Base-by-base conservation (phyloP, 1,140 invertebrate genomes). In the Acyrthosiphon pisum region DNA sequence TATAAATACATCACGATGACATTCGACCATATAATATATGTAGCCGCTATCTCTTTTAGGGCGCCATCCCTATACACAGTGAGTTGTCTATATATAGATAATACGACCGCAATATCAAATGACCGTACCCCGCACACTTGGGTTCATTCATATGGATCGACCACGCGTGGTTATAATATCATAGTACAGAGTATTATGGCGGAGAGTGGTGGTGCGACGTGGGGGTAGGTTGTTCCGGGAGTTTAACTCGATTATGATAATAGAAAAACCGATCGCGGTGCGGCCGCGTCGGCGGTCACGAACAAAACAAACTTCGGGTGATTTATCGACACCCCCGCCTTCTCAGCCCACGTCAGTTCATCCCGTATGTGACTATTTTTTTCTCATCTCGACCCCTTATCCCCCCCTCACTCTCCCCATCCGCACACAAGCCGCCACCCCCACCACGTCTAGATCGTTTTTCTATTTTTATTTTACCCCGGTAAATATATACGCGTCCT, bases 221-320 rank as follows among this genome's bases (percentile, higher is more conserved):
- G 30, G 68, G 56, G n/a, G 26, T 30, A 50, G 46, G 35, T 37
- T 11, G 48, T 93, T 84, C 81, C 81, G 81, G 68, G 91, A 93
- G 91, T 93, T 93, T 93, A 93, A 93, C 91, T 93, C 91, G 91
- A 93, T 93, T 93, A 93, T 93, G 91, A 93, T 93, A 93, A 93
- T 93, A 93, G 91, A 93, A 93, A 93, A 93, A 93, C 91, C 81
- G 81, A 86, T 93, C 91, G 91, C 91, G 46, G 50, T 37, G 22
- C n/a, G 18, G n/a, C 46, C 48, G n/a, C 48, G 88, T 46, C 68
- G 91, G 91, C 81, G 91, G 91, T 93, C 91, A 56, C 91, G 81
- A 93, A 93, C 91, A 93, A 93, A 93, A 91, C 90, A 91, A 76
- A 91, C 60, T 83, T 83, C 48, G 91, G 48, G 48, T 93, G 91